Evolutionary conservation across 1,140 invertebrate species (phyloP).

Genomic region (Varroa destructor): DNA sequence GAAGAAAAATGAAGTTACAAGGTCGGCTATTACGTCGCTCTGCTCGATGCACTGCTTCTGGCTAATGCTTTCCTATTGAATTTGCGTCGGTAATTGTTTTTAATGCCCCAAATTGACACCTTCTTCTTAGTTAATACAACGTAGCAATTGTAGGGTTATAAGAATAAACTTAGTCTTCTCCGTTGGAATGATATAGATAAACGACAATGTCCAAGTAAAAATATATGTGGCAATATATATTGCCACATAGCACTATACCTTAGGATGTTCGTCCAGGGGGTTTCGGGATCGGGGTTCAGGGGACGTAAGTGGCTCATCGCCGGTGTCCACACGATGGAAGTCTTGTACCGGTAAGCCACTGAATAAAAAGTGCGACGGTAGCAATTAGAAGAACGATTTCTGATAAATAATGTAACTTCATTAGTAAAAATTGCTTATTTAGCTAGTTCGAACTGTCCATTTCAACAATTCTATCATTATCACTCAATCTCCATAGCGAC

Average conservation of each 20-base stretch:
- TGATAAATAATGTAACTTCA: no score
- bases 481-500: no score
- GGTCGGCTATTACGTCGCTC: background rate
- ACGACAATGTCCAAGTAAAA: no score
- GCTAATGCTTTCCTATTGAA: background rate
- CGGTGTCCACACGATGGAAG: slow-evolving; percentile 2
- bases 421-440: no score
- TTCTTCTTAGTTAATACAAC: background rate
- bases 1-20: background rate
- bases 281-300: background rate
- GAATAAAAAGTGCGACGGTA: background rate
- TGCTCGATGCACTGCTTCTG: background rate
- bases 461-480: no score
- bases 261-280: background rate
- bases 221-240: no score
- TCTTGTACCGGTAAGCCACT: slow-evolving; percentile 10
- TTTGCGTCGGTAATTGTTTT: background rate
- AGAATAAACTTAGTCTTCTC: no score
- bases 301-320: slow-evolving; percentile 14
- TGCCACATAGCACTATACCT: background rate
- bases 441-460: no score
- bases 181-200: no score
- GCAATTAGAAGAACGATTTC: no score
- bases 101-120: background rate
- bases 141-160: no score